Conservation (phyloP, 2,888 invertebrate genomes). For the Hipparchia semele region DNA sequence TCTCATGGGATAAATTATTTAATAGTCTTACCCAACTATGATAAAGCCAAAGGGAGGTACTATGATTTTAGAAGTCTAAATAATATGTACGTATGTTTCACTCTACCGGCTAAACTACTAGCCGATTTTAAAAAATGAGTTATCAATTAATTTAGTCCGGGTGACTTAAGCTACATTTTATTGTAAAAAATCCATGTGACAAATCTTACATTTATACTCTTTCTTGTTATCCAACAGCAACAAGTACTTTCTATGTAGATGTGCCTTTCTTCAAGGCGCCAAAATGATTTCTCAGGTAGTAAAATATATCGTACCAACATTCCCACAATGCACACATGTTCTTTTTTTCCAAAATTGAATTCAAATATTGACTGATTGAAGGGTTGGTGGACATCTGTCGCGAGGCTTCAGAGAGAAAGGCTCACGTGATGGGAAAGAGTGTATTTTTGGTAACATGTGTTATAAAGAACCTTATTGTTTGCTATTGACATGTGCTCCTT, state of each 20-base stretch:
- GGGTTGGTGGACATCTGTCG: slow-evolving; percentile 77
- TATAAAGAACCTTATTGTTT: slow-evolving; percentile 53
- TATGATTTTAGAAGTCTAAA: too few species aligned
- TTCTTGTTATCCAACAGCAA: background rate
- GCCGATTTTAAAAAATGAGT: too few species aligned
- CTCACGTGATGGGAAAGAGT: slow-evolving; percentile 56
- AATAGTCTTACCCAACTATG: too few species aligned
- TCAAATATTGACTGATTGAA: slow-evolving; percentile 82
- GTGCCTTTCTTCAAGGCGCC: slow-evolving; percentile 8
- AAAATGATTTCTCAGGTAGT: slow-evolving; percentile 21
- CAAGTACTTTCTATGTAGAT: background rate
- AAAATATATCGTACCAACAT: slow-evolving; percentile 37
- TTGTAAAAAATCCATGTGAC: too few species aligned
- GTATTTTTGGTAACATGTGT: slow-evolving; percentile 60
- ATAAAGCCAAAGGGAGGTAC: too few species aligned
- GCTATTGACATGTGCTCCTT: slow-evolving; percentile 47
- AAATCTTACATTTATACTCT: background rate
- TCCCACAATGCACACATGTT: slow-evolving; percentile 59
- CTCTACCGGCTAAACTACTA: too few species aligned
- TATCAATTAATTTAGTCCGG: too few species aligned
- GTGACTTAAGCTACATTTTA: too few species aligned
- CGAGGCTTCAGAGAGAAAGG: slow-evolving; percentile 60
- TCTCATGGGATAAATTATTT: too few species aligned
- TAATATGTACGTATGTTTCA: too few species aligned
- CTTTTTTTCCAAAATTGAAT: slow-evolving; percentile 54